Percentiles rank a stretch among this genome's conserved stretches.
Conservation (phyloP, 2,888 invertebrate genomes). For the Polymixis lichenea region DNA sequence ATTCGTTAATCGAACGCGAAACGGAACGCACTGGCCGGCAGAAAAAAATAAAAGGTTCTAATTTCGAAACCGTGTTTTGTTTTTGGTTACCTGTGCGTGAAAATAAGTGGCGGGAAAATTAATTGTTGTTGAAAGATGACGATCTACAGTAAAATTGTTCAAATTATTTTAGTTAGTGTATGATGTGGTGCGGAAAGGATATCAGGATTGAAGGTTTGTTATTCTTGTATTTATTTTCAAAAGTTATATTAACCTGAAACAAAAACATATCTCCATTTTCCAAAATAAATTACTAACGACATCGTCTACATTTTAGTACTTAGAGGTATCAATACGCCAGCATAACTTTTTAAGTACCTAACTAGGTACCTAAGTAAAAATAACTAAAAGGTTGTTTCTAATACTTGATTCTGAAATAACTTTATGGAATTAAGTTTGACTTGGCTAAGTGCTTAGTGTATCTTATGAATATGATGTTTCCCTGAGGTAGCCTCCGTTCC, state of each 20-base stretch:
- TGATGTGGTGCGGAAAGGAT: slow-evolving; percentile 71
- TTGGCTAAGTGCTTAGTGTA: background rate
- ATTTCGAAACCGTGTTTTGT: slow-evolving; percentile 54
- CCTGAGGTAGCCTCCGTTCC: too few species aligned
- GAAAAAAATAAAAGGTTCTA: slow-evolving; percentile 47
- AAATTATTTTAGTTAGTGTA: slow-evolving; percentile 88
- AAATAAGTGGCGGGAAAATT: slow-evolving; percentile 61
- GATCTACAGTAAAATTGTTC: slow-evolving; percentile 88
- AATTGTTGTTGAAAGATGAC: slow-evolving; percentile 79
- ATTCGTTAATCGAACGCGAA: slow-evolving; percentile 78
- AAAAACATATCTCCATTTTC: background rate
- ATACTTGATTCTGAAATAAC: background rate
- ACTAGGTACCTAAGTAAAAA: too few species aligned
- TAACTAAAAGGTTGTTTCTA: background rate
- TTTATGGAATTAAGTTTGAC: background rate
- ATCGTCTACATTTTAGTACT: too few species aligned
- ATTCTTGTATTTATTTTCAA: slow-evolving; percentile 11
- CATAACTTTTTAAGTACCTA: background rate
- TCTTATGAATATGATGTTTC: background rate
- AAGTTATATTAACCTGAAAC: background rate
- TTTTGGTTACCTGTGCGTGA: slow-evolving; percentile 41
- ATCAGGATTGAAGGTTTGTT: slow-evolving; percentile 70
- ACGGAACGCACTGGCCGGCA: slow-evolving; percentile 73
- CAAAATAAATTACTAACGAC: background rate
- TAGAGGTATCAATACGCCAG: background rate